Percentiles rank a stretch among this genome's conserved stretches.
These are phyloP conservation scores for Anarsia innoxiella DNA, from an alignment of 2,888 invertebrate genomes.

Conservation along the genomic window DNA sequence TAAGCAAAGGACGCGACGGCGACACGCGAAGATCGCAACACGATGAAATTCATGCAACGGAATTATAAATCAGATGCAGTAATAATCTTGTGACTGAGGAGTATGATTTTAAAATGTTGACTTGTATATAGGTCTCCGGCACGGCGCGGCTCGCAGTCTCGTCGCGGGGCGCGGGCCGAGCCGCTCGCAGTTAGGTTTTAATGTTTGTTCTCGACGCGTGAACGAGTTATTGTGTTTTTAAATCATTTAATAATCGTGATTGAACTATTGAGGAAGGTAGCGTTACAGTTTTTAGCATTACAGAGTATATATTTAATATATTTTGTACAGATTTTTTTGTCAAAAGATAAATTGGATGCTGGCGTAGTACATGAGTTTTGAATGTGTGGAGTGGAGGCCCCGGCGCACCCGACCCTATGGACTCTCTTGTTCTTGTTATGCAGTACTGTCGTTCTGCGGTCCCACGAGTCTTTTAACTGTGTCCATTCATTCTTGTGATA, in stretches of 20 bases:
- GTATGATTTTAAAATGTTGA: conserved; percentile 63
- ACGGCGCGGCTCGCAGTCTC: too few relatives aligned
- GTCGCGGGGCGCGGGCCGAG: conserved; percentile 27
- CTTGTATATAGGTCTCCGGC: conserved; percentile 64
- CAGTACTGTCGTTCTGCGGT: conserved; percentile 35
- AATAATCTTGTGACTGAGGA: conserved; percentile 49
- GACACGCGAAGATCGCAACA: conserved; percentile 56
- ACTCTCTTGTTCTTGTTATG: conserved; percentile 52
- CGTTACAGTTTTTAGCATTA: conserved; percentile 75
- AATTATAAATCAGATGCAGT: conserved; percentile 64
- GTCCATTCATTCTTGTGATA: conserved; percentile 30
- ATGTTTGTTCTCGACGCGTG: conserved; percentile 72
- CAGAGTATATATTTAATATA: conserved; percentile 77
- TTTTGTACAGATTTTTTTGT: conserved; percentile 77
- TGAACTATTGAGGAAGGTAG: conserved; percentile 72
- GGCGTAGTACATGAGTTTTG: conserved; percentile 71
- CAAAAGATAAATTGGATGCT: conserved; percentile 76
- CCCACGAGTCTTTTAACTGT: conserved; percentile 31
- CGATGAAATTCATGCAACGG: conserved; percentile 62
- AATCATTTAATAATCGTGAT: conserved; percentile 74
- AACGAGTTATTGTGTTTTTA: conserved; percentile 72
- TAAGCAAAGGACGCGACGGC: conserved; percentile 71
- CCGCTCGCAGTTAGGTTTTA: conserved; percentile 46
- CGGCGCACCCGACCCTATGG: conserved; percentile 49
- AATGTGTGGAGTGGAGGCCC: conserved; percentile 65